These are phyloP conservation scores for Agrypnus murinus DNA, from an alignment of 2,888 invertebrate genomes.

Conservation along the genomic window DNA sequence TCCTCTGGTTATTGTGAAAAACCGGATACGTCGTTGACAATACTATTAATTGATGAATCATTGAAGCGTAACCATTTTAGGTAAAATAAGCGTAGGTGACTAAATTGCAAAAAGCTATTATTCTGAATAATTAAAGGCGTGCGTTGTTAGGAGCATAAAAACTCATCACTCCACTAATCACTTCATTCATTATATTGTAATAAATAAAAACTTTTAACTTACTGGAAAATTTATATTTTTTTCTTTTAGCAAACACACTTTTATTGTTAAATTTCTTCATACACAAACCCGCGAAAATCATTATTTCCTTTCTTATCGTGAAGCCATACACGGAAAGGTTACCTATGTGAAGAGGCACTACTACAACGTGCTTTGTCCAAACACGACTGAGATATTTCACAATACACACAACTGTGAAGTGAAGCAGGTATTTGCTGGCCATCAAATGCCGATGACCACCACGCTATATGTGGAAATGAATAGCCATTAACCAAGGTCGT, in stretches of 20 bases:
- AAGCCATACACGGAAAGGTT: background rate
- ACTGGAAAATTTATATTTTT: slow-evolving; percentile 45
- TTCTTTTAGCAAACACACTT: slow-evolving; percentile 45
- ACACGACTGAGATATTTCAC: slow-evolving; percentile 40
- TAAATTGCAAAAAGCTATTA: too few species aligned
- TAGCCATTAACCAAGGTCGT: slow-evolving; percentile 45
- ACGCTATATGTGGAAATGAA: slow-evolving; percentile 42
- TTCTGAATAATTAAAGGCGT: too few species aligned
- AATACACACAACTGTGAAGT: slow-evolving; percentile 27
- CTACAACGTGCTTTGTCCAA: slow-evolving; percentile 22
- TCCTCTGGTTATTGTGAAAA: too few species aligned
- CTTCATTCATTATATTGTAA: too few species aligned
- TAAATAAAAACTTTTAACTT: slow-evolving; percentile 26
- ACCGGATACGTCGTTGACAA: too few species aligned
- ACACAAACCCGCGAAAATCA: slow-evolving; percentile 42
- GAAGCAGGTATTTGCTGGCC: slow-evolving; percentile 47
- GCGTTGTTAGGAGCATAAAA: too few species aligned
- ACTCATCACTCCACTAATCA: too few species aligned
- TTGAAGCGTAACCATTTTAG: too few species aligned
- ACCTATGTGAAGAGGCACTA: background rate
- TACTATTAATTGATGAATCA: too few species aligned
- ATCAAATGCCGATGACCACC: slow-evolving; percentile 46
- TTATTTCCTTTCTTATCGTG: background rate
- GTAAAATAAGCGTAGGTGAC: too few species aligned
- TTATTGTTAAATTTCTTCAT: slow-evolving; percentile 48